Evolutionary conservation across 2,888 invertebrate genomes (phyloP).

Genomic region (Drosophila anomalipes): DNA sequence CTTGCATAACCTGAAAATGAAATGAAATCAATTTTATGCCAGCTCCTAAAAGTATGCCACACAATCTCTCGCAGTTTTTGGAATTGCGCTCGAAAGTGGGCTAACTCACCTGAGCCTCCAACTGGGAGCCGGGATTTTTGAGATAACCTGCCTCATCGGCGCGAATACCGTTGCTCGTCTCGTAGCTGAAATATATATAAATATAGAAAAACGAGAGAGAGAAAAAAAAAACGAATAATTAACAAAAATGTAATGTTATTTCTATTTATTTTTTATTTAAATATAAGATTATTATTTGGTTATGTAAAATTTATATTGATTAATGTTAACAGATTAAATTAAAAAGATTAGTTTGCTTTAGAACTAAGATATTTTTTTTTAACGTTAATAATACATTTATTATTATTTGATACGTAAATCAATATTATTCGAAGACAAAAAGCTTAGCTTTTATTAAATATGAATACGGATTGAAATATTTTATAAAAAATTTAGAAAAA

Average conservation of each 20-base stretch:
- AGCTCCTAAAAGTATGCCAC: constrained; percentile 32
- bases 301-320: not conserved
- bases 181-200: constrained; percentile 86
- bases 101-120: constrained; percentile 86
- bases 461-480: not conserved
- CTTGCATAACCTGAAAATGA: constrained; percentile 86
- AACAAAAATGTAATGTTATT: not conserved
- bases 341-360: not conserved
- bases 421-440: not conserved
- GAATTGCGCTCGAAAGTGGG: constrained; percentile 19
- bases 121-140: constrained; percentile 87
- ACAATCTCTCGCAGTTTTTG: accelerated
- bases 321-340: not conserved
- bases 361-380: not conserved
- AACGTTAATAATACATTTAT: not conserved
- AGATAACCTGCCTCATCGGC: constrained; percentile 88
- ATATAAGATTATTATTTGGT: not conserved
- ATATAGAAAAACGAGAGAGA: not conserved
- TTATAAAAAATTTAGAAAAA: not conserved
- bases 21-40: not conserved
- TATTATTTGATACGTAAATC: not conserved
- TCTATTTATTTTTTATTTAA: not conserved
- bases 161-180: constrained; percentile 88
- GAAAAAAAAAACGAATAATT: too few relatives aligned
- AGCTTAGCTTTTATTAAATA: not conserved